phyloP scores from a whole-genome alignment of 2,797 vertebrate genomes.

The Hemibagrus guttatus region DNA sequence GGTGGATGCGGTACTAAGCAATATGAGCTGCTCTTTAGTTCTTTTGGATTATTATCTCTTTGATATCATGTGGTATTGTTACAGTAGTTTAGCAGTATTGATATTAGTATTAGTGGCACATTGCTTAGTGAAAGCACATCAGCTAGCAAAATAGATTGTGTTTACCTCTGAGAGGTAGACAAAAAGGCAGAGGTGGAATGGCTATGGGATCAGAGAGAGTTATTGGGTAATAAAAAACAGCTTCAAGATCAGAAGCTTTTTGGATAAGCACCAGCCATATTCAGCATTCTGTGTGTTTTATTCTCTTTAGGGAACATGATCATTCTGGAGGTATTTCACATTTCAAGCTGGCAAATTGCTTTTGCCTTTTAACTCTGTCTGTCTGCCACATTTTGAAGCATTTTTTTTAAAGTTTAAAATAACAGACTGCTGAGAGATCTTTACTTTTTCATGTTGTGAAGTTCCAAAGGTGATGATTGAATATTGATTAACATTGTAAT shows the following conservation, averaged over 20 bases:
- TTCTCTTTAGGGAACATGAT: constrained; percentile 28
- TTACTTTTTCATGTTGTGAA: background rate
- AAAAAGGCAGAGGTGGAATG: constrained; percentile 17
- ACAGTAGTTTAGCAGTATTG: background rate
- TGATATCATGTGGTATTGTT: background rate
- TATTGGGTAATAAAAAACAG: constrained; percentile 24
- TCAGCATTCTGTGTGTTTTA: background rate
- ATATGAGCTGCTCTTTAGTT: background rate
- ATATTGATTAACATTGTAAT: background rate
- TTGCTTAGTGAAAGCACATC: constrained; percentile 6
- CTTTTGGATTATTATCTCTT: background rate
- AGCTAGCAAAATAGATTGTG: background rate
- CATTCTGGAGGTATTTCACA: constrained; percentile 1
- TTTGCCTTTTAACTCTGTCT: constrained; percentile 16
- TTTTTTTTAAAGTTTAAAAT: background rate
- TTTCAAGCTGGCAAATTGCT: constrained; percentile 19
- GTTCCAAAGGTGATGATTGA: background rate
- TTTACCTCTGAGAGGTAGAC: constrained; percentile 37
- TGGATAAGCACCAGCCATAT: constrained; percentile 18
- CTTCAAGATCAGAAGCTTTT: constrained; percentile 17
- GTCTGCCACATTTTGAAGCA: constrained; percentile 12
- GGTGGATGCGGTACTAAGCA: too few relatives aligned
- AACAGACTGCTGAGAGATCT: background rate
- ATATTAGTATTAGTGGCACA: constrained; percentile 13
- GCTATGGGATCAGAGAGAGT: background rate